A percentile compares a stretch with the other conserved stretches of the same genome.
phyloP scores from a whole-genome alignment of 2,113 vertebrate genomes.

The Myiopsitta monachus region DNA sequence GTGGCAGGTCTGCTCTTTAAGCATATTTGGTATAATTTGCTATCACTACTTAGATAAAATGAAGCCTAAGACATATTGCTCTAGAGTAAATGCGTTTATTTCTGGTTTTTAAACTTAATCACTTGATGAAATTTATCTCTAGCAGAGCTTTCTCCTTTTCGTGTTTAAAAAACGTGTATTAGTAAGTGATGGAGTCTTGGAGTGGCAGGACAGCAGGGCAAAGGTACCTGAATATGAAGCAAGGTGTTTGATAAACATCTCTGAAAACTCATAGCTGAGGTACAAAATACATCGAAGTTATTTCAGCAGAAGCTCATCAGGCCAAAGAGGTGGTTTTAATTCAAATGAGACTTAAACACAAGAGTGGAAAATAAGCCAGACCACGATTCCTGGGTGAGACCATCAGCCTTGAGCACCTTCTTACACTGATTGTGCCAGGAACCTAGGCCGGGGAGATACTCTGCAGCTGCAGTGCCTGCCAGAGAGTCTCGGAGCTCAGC shows the following conservation, averaged over 20 bases:
- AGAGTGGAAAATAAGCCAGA: background rate
- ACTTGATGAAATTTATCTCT: background rate
- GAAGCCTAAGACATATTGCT: background rate
- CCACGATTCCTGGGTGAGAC: background rate
- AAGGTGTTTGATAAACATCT: background rate
- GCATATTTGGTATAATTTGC: background rate
- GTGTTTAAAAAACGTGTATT: accelerated
- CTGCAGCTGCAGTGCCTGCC: background rate
- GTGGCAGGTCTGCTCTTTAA: background rate
- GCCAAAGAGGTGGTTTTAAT: background rate
- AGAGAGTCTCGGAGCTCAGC: background rate
- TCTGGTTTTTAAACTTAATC: background rate
- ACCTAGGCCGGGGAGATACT: background rate
- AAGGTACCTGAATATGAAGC: background rate
- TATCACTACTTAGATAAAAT: background rate
- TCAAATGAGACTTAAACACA: background rate
- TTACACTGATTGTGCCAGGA: background rate
- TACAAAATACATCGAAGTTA: background rate
- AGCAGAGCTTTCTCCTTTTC: background rate
- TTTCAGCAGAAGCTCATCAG: background rate
- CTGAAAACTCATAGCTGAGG: background rate
- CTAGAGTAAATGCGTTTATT: background rate
- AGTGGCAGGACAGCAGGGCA: background rate
- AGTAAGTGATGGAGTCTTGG: background rate
- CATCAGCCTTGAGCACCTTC: background rate